These are phyloP conservation scores for Smutsia temminckii DNA, from an alignment of 2,797 vertebrate genomes.

Conservation along the genomic window DNA sequence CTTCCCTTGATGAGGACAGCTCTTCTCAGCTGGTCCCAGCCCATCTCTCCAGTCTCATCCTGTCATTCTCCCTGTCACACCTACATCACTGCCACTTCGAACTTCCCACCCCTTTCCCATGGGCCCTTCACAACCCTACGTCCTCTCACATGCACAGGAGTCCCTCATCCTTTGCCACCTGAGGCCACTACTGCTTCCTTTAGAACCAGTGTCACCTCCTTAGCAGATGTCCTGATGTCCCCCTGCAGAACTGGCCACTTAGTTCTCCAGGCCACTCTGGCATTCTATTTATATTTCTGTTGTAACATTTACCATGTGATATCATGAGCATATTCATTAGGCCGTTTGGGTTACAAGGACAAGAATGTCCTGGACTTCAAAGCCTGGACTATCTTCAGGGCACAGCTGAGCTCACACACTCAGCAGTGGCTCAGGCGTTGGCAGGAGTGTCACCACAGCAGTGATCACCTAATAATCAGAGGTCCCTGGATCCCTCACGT, in stretches of 20 bases:
- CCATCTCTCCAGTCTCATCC: background rate
- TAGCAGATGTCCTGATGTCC: accelerated
- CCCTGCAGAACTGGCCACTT: background rate
- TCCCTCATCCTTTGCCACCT: background rate
- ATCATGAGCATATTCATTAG: background rate
- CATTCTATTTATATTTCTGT: background rate
- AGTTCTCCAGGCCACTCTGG: background rate
- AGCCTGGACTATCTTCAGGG: background rate
- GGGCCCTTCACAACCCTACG: background rate
- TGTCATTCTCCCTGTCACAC: background rate
- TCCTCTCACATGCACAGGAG: background rate
- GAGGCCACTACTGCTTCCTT: background rate
- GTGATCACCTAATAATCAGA: background rate
- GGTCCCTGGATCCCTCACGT: background rate
- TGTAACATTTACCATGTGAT: background rate
- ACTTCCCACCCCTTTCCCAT: background rate
- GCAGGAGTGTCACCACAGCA: accelerated
- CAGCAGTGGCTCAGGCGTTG: background rate
- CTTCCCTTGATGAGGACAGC: background rate
- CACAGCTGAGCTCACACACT: background rate
- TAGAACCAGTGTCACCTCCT: background rate
- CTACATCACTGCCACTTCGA: background rate
- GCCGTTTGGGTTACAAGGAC: background rate
- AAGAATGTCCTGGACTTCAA: background rate
- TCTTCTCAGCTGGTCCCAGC: background rate